Conservation (phyloP, 2,113 vertebrate genomes). For the Colossoma macropomum region DNA sequence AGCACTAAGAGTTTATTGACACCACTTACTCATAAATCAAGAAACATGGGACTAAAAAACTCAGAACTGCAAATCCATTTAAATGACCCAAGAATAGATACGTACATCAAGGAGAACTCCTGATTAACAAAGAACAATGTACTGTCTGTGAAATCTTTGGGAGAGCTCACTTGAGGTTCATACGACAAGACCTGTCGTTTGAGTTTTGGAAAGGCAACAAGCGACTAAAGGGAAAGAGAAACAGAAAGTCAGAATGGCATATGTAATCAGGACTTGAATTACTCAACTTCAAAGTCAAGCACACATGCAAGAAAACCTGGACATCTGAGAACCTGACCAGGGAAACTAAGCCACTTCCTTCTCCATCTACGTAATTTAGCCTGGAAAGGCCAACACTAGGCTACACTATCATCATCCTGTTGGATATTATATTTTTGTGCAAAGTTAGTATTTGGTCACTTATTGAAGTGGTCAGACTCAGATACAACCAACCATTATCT, state of each 20-base stretch:
- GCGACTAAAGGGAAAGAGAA: conserved; percentile 80
- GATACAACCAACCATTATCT: no score
- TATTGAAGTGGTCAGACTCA: no score
- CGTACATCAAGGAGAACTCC: conserved; percentile 97
- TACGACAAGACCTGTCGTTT: conserved; percentile 97
- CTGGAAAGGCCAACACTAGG: not conserved
- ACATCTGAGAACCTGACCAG: not conserved
- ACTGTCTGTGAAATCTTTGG: conserved; percentile 99
- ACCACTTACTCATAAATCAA: not conserved
- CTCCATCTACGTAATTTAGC: not conserved
- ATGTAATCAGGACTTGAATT: no score
- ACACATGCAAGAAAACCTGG: not conserved
- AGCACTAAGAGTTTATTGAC: not conserved
- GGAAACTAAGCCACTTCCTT: not conserved
- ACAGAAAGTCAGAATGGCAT: not conserved
- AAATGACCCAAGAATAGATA: not conserved
- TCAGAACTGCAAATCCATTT: not conserved
- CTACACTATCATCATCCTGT: no score
- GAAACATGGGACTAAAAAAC: not conserved
- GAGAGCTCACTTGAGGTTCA: conserved; percentile 94
- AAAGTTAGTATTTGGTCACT: no score
- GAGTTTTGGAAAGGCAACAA: conserved; percentile 99
- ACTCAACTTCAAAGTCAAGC: not conserved
- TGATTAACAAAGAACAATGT: conserved; percentile 98
- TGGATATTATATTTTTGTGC: no score